These are phyloP conservation scores for Labeo rohita DNA, from an alignment of 2,113 vertebrate species.

Conservation along the genomic window DNA sequence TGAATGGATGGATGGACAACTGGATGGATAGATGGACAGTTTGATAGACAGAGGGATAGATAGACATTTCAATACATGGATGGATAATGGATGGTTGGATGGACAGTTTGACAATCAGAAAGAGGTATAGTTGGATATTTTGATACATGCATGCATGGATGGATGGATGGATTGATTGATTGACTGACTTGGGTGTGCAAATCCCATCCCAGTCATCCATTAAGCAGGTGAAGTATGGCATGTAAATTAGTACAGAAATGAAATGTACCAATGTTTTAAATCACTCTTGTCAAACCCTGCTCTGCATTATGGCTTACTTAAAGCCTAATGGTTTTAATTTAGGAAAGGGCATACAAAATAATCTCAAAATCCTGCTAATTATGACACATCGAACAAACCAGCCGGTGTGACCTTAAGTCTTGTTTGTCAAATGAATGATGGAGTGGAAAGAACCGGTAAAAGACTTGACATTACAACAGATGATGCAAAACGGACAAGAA, in stretches of 20 bases:
- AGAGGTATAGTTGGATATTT: background rate
- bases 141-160: too few relatives aligned
- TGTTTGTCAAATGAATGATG: slow-evolving; percentile 19
- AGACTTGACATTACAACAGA: slow-evolving; percentile 51
- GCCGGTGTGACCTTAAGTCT: background rate
- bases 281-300: background rate
- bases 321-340: slow-evolving; percentile 43
- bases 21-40: background rate
- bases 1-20: background rate
- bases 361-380: slow-evolving; percentile 31
- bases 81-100: background rate
- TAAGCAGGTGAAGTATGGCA: background rate
- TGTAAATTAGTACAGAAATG: background rate
- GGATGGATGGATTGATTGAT: background rate
- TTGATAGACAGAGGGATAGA: background rate
- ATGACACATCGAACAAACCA: slow-evolving; percentile 15
- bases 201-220: slow-evolving; percentile 40
- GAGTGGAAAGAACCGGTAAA: slow-evolving; percentile 29
- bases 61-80: too few relatives aligned
- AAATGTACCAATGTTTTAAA: background rate
- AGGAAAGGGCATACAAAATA: slow-evolving; percentile 28
- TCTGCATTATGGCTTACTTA: slow-evolving; percentile 7
- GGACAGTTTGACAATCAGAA: background rate
- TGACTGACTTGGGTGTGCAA: slow-evolving; percentile 16
- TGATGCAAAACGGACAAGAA: slow-evolving; percentile 26